Evolutionary conservation across 2,797 vertebrate species (phyloP), one percentile per base, ranked within the genome.

Genomic region (Setipinna tenuifilis): DNA sequence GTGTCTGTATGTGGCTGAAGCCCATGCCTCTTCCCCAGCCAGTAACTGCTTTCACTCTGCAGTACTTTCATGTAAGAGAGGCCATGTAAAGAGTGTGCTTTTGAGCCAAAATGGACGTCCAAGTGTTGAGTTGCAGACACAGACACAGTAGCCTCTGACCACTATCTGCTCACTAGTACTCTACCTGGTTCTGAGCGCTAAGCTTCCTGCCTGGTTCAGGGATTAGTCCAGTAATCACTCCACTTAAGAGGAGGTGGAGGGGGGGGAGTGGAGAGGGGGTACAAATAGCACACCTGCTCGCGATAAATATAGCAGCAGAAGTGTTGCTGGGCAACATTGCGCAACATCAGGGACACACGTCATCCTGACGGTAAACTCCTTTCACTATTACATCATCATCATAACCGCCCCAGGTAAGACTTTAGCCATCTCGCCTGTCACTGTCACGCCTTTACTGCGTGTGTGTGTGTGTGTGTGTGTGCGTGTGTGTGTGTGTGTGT

Each of bases 341-440:
- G 35, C 71, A 78, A 78, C 71, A 11, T 41, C 16, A 7, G 31
- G 35, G 31, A 78, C 71, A 16, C 71, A 78, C 35, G 71, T 78
- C 71, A 78, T 31, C 41, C 71, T 78, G 9, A 17, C 68, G 14
- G 68, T 71, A 71, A 71, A 71, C 68, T 71, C 71, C 71, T 78
- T 44, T 78, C 6, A 44, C 31, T 78, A 35, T 78, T 78, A 78
- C 71, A 78, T 78, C 71, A 78, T 78, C 71, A 78, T 7, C 5
- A 41, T 17, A 44, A 5, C 19, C 6, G 35, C 71, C 31, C 41
- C 71, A 44, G 71, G 71, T 78, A 78, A 44, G 35, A 41, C 31
- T 78, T 2, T 16, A 12, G 31, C 17, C 0, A 78, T 44, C 6
- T 78, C 35, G 6, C 1, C 61, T 65, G 61, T 25, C 65, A 71